These are phyloP conservation scores for Neoarius graeffei DNA, from an alignment of 2,113 vertebrate genomes.

Conservation along the genomic window DNA sequence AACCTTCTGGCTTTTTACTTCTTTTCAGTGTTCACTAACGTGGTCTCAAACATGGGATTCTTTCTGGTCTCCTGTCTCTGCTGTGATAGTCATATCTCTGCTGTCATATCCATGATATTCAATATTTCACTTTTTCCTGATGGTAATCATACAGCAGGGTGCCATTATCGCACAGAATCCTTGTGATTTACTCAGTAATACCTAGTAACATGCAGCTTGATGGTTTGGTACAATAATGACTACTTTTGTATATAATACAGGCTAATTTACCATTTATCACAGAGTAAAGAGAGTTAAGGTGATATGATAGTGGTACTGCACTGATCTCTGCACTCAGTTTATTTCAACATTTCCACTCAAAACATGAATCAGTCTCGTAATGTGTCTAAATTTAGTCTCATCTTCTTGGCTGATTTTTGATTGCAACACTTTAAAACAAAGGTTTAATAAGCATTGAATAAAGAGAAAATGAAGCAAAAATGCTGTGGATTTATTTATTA, in stretches of 20 bases:
- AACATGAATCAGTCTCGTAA: neutral
- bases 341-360: neutral
- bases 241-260: neutral
- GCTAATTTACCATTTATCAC: slow-evolving; percentile 39
- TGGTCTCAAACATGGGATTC: no score
- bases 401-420: neutral
- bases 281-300: neutral
- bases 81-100: neutral
- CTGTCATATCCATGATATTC: slow-evolving; percentile 9
- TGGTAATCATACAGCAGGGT: neutral
- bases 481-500: neutral
- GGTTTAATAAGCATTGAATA: neutral
- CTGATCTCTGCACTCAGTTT: neutral
- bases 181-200: slow-evolving; percentile 13
- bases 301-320: neutral
- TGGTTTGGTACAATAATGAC: slow-evolving; percentile 15
- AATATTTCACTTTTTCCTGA: slow-evolving; percentile 5
- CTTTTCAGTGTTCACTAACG: neutral
- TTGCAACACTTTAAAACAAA: neutral
- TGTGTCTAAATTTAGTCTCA: neutral
- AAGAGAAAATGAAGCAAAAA: neutral
- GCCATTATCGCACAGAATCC: neutral
- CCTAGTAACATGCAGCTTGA: slow-evolving; percentile 43
- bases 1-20: neutral
- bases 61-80: neutral